Conservation (phyloP, 1,140 invertebrate species). For the Thalassaphorura encarpata region DNA sequence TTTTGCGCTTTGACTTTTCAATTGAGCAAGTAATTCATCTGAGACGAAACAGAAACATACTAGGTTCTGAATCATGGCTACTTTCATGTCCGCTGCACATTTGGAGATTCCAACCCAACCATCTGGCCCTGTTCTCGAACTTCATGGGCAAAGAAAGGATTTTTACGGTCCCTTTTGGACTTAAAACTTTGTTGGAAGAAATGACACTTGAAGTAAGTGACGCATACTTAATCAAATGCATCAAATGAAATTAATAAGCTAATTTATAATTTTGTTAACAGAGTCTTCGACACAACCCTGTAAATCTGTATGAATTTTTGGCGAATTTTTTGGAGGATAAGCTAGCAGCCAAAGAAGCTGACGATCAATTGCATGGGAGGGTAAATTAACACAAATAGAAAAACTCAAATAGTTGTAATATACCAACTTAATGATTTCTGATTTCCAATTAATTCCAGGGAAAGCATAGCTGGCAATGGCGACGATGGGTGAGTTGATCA, state of each 20-base stretch:
- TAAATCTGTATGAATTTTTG: conserved; percentile 14
- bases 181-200: conserved; percentile 20
- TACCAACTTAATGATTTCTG: too few species aligned
- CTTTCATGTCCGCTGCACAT: too few species aligned
- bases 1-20: too few species aligned
- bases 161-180: conserved; percentile 17
- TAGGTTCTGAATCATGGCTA: too few species aligned
- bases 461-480: conserved; percentile 6
- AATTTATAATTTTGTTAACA: background rate
- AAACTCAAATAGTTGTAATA: too few species aligned
- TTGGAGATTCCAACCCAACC: conserved; percentile 17
- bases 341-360: background rate
- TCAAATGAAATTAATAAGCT: background rate
- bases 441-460: background rate
- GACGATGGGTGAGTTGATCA: background rate
- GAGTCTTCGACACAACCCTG: conserved; percentile 14
- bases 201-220: conserved; percentile 15
- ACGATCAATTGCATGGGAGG: background rate
- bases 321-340: conserved; percentile 12
- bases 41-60: too few species aligned
- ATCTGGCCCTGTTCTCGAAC: conserved; percentile 15
- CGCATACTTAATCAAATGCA: background rate
- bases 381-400: too few species aligned
- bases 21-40: too few species aligned
- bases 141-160: conserved; percentile 20